Percentiles rank a stretch among this genome's conserved stretches.
Conservation (phyloP, 1,140 invertebrate species). For the Danaus plexippus region DNA sequence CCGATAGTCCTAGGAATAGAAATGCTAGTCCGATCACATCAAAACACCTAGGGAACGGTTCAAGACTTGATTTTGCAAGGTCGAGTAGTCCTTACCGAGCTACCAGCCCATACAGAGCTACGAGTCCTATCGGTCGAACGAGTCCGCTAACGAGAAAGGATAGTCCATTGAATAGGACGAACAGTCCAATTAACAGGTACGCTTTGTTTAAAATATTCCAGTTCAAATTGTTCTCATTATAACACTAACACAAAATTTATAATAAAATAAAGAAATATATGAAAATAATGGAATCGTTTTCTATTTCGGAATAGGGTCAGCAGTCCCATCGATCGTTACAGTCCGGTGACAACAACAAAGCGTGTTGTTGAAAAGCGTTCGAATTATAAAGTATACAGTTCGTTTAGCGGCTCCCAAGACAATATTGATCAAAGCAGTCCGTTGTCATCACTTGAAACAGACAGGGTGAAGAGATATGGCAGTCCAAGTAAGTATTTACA, state of each 20-base stretch:
- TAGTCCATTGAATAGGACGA: conserved; percentile 60
- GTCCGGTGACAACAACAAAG: conserved; percentile 62
- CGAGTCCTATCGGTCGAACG: conserved; percentile 56
- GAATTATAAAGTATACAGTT: conserved; percentile 65
- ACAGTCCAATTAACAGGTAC: conserved; percentile 69
- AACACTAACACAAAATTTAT: too few relatives aligned
- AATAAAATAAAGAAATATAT: too few relatives aligned
- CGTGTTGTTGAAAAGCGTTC: conserved; percentile 55
- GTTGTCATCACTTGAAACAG: conserved; percentile 50
- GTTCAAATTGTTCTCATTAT: not conserved
- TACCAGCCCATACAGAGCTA: conserved; percentile 53
- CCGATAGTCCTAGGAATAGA: conserved; percentile 60
- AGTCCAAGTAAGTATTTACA: conserved; percentile 47
- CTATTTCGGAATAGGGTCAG: conserved; percentile 35
- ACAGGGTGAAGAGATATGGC: conserved; percentile 53
- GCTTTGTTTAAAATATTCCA: conserved; percentile 18
- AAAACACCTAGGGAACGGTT: conserved; percentile 62
- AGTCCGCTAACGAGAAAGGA: conserved; percentile 60
- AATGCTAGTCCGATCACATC: conserved; percentile 68
- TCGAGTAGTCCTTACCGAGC: conserved; percentile 57
- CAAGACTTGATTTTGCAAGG: conserved; percentile 55
- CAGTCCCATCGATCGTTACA: conserved; percentile 60
- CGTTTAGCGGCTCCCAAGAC: conserved; percentile 58
- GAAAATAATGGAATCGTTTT: not conserved
- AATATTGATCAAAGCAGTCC: conserved; percentile 56